A percentile compares a stretch with the other conserved stretches of the same genome.
These are phyloP conservation scores for Ptychochromis oligacanthus DNA, from an alignment of 2,113 vertebrate genomes.

Conservation along the genomic window DNA sequence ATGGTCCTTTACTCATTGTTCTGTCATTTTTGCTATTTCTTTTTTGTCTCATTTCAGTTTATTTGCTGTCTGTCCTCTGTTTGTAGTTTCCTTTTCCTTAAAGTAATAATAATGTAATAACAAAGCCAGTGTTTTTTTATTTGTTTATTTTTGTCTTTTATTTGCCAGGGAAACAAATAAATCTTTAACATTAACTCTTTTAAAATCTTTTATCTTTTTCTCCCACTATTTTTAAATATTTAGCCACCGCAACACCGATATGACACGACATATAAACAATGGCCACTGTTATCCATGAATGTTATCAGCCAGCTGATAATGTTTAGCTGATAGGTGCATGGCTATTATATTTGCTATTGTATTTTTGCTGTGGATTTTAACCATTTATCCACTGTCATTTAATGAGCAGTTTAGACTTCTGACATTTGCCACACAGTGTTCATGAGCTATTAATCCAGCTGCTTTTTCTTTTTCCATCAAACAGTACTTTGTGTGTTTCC, in stretches of 20 bases:
- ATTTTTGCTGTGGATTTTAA: neutral
- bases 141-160: neutral
- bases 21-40: too few relatives aligned
- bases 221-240: neutral
- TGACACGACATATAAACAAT: neutral
- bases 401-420: too few relatives aligned
- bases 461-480: neutral
- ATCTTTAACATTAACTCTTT: too few relatives aligned
- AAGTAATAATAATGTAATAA: fast-evolving
- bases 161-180: too few relatives aligned
- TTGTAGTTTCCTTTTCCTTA: neutral
- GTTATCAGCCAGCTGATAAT: neutral
- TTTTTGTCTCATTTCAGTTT: too few relatives aligned
- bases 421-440: neutral
- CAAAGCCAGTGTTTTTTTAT: neutral
- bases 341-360: neutral
- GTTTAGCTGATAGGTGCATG: too few relatives aligned
- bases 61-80: too few relatives aligned
- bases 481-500: neutral
- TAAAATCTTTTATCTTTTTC: too few relatives aligned
- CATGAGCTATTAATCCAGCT: neutral
- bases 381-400: neutral
- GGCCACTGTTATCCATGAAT: neutral
- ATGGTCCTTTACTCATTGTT: too few relatives aligned
- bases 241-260: neutral